These are phyloP conservation scores for Drosophila nr. medialis DNA, from an alignment of 2,888 invertebrate genomes.

Conservation along the genomic window DNA sequence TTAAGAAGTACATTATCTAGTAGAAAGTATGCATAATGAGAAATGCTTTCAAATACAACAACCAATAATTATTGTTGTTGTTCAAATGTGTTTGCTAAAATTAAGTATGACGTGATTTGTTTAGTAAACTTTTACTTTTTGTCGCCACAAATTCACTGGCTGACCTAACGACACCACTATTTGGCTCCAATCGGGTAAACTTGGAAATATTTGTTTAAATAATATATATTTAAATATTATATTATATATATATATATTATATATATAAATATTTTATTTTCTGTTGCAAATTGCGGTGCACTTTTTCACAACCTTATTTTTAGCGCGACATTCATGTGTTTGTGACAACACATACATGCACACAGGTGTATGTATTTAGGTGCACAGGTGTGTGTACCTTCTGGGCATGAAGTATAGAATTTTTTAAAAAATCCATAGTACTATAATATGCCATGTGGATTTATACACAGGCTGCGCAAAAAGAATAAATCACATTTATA, in stretches of 20 bases:
- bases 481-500: background rate
- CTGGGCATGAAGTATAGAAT: background rate
- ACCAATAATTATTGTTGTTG: slow-evolving; percentile 4
- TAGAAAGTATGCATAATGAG: slow-evolving; percentile 2
- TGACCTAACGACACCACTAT: background rate
- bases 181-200: background rate
- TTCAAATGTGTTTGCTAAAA: background rate
- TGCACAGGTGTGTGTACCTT: background rate
- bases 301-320: slow-evolving; percentile 29
- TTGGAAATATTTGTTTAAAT: background rate
- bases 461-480: background rate
- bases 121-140: slow-evolving; percentile 36
- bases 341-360: background rate
- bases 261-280: background rate
- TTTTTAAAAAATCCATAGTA: background rate
- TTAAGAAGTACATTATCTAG: background rate
- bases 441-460: background rate
- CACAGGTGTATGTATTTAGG: background rate
- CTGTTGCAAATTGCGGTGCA: slow-evolving; percentile 9
- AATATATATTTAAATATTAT: no score
- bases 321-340: background rate
- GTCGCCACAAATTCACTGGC: background rate
- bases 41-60: slow-evolving; percentile 3
- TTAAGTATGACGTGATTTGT: slow-evolving; percentile 9
- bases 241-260: no score